These are phyloP conservation scores for Distichodus sexfasciatus DNA, from an alignment of 2,797 vertebrate species.

Conservation along the genomic window DNA sequence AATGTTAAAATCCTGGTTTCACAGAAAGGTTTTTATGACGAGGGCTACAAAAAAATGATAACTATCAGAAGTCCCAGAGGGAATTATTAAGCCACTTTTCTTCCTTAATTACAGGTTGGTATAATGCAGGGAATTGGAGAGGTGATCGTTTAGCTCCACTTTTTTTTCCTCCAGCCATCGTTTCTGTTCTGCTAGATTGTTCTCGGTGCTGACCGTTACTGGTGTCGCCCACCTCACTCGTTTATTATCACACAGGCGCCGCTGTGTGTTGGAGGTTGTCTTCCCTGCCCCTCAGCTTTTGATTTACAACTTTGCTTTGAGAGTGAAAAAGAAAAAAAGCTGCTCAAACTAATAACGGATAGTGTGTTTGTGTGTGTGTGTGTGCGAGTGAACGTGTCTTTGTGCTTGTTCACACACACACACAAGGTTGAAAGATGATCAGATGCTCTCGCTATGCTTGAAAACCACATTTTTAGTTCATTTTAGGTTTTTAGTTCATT, in stretches of 20 bases:
- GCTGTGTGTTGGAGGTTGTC: slow-evolving; percentile 68
- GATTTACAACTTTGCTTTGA: slow-evolving; percentile 69
- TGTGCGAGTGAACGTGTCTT: slow-evolving; percentile 20
- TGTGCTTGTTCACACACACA: no score
- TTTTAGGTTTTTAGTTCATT: no score
- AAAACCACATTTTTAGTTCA: no score
- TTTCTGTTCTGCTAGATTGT: slow-evolving; percentile 38
- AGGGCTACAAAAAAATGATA: slow-evolving; percentile 4
- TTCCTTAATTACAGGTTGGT: slow-evolving; percentile 56
- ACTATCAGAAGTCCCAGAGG: background rate
- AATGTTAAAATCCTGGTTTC: no score
- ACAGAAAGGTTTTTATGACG: background rate
- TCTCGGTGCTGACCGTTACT: slow-evolving; percentile 37
- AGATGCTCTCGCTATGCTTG: no score
- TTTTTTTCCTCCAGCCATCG: slow-evolving; percentile 18
- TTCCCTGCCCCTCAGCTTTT: slow-evolving; percentile 59
- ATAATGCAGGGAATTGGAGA: slow-evolving; percentile 21
- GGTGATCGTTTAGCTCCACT: slow-evolving; percentile 31
- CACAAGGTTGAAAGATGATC: no score
- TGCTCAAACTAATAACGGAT: slow-evolving; percentile 68
- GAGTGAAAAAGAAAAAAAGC: slow-evolving; percentile 54
- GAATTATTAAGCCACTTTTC: slow-evolving; percentile 32
- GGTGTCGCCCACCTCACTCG: slow-evolving; percentile 47
- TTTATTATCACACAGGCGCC: slow-evolving; percentile 69
- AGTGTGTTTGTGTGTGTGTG: slow-evolving; percentile 35